phyloP scores from a whole-genome alignment of 2,888 invertebrate genomes.

The Leucophenga maculata region DNA sequence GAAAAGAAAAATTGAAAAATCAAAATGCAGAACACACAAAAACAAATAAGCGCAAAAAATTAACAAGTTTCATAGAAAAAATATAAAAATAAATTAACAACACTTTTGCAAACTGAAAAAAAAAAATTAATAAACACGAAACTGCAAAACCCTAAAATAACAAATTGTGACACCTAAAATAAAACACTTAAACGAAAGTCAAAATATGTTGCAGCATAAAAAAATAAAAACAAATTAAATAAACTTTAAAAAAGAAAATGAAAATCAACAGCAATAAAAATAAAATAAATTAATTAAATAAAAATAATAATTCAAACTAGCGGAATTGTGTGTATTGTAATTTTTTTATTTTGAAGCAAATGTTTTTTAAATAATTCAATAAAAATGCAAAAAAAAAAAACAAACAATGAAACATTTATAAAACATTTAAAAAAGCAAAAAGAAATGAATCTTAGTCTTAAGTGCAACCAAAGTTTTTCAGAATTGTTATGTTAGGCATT shows the following conservation, averaged over 20 bases:
- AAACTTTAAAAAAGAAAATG: conserved; percentile 27
- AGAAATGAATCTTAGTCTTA: conserved; percentile 46
- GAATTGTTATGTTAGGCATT: conserved; percentile 53
- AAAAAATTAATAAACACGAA: conserved; percentile 35
- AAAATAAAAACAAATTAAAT: conserved; percentile 12
- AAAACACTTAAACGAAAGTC: background rate
- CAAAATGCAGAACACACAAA: conserved; percentile 37
- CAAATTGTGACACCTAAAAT: conserved; percentile 16
- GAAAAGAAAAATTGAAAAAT: conserved; percentile 33
- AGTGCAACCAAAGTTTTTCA: conserved; percentile 53
- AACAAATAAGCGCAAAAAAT: background rate
- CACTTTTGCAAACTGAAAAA: conserved; percentile 29
- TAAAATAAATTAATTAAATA: conserved; percentile 33
- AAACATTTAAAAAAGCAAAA: conserved; percentile 24
- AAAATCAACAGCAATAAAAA: conserved; percentile 37
- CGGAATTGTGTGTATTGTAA: conserved; percentile 55
- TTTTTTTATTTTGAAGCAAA: conserved; percentile 49
- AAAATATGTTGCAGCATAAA: conserved; percentile 6
- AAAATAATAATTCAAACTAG: conserved; percentile 44
- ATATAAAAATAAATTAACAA: conserved; percentile 8
- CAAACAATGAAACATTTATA: conserved; percentile 36
- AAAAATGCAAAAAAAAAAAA: conserved; percentile 31
- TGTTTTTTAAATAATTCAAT: conserved; percentile 28
- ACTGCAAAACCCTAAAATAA: conserved; percentile 11
- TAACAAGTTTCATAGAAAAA: conserved; percentile 23